phyloP scores from a whole-genome alignment of 1,140 invertebrate genomes.

The Dolichoris vasculosae region DNA sequence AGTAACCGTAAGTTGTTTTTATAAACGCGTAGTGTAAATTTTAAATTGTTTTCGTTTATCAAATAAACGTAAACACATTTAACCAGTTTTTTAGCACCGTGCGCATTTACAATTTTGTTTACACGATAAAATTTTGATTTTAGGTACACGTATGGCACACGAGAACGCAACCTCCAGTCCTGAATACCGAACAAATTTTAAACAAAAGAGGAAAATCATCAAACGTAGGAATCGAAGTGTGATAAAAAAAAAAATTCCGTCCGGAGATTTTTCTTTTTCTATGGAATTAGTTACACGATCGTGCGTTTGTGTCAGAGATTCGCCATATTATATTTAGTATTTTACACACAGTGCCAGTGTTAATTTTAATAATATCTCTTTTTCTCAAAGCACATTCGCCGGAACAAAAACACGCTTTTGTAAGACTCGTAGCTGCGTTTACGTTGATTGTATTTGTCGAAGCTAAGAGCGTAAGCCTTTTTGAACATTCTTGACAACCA shows the following conservation, averaged over 20 bases:
- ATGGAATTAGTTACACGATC: conserved; percentile 41
- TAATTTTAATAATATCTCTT: conserved; percentile 50
- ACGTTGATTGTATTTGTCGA: background rate
- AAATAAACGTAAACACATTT: no score
- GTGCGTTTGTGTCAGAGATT: conserved; percentile 30
- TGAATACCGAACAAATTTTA: conserved; percentile 79
- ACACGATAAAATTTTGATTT: conserved; percentile 43
- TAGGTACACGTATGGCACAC: conserved; percentile 97
- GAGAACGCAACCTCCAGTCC: conserved; percentile 88
- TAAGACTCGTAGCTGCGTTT: background rate
- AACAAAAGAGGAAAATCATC: conserved; percentile 77
- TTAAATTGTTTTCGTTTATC: no score
- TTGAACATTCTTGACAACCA: conserved; percentile 17
- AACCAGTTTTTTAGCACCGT: conserved; percentile 25
- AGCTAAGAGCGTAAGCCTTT: background rate
- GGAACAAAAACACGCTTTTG: conserved; percentile 35
- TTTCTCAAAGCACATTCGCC: conserved; percentile 48
- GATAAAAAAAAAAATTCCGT: conserved; percentile 61
- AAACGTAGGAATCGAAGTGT: conserved; percentile 86
- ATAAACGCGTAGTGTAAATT: no score
- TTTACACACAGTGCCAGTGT: conserved; percentile 50
- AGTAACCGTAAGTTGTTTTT: no score
- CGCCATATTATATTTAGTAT: conserved; percentile 48
- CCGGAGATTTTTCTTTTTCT: background rate
- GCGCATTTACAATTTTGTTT: background rate